Evolutionary conservation across 2,797 vertebrate species (phyloP).

Genomic region (Parotocinclus haroldoi): DNA sequence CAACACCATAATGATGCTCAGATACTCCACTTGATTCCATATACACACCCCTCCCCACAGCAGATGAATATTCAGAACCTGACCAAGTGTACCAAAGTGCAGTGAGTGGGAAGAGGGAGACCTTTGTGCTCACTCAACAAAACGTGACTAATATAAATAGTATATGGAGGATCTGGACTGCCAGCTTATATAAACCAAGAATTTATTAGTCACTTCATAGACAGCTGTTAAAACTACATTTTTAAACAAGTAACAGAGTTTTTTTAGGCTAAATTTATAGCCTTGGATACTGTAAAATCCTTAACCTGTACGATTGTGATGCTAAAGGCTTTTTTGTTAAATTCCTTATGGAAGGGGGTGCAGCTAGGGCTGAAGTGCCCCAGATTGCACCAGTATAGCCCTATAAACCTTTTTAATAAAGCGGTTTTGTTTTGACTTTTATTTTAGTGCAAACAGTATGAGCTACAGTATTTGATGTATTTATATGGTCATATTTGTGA

Average conservation of each 20-base stretch:
- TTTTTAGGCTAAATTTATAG: background rate
- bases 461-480: too few relatives aligned
- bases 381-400: too few relatives aligned
- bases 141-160: slow-evolving; percentile 41
- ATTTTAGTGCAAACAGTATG: too few relatives aligned
- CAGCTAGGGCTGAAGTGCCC: too few relatives aligned
- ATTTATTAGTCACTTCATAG: slow-evolving; percentile 19
- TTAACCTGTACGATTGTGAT: too few relatives aligned
- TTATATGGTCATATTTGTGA: too few relatives aligned
- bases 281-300: too few relatives aligned
- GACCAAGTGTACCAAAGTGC: slow-evolving; percentile 9
- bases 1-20: background rate
- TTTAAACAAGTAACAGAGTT: background rate
- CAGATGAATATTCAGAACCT: slow-evolving; percentile 41
- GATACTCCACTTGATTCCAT: background rate
- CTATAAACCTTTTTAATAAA: too few relatives aligned
- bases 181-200: slow-evolving; percentile 27
- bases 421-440: too few relatives aligned
- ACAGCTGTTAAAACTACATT: slow-evolving; percentile 5
- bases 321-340: too few relatives aligned
- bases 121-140: slow-evolving; percentile 24
- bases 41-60: slow-evolving; percentile 19
- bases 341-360: too few relatives aligned
- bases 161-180: slow-evolving; percentile 24
- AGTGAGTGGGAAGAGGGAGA: slow-evolving; percentile 35